phyloP scores from a whole-genome alignment of 2,888 invertebrate species.

The Crocallis elinguaria region DNA sequence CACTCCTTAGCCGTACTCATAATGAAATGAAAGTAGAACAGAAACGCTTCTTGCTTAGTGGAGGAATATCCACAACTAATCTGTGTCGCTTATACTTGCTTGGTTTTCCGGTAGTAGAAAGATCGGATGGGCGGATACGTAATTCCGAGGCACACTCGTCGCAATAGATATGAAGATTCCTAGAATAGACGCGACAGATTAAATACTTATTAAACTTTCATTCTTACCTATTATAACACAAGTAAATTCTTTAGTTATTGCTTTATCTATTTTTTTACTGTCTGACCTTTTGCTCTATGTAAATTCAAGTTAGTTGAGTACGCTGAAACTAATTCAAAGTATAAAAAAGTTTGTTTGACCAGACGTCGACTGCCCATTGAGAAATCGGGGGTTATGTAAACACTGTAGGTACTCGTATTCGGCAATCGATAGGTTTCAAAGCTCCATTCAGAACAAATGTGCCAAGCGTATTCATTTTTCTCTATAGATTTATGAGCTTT shows the following conservation, averaged over 20 bases:
- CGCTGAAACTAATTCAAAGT: not conserved
- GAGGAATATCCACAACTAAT: too few species aligned
- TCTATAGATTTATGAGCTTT: conserved; percentile 16
- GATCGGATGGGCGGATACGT: too few species aligned
- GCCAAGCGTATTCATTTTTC: conserved; percentile 16
- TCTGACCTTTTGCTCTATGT: not conserved
- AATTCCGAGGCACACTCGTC: too few species aligned
- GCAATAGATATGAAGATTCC: too few species aligned
- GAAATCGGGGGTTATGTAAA: not conserved
- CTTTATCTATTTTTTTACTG: not conserved
- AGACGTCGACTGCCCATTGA: not conserved
- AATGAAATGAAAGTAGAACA: too few species aligned
- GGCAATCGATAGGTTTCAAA: conserved; percentile 7
- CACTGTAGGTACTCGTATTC: conserved; percentile 1
- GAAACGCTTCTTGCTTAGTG: too few species aligned
- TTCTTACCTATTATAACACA: not conserved
- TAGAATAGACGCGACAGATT: too few species aligned
- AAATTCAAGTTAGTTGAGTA: not conserved
- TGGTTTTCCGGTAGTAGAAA: too few species aligned
- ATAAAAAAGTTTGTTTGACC: not conserved
- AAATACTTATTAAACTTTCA: not conserved
- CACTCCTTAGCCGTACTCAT: too few species aligned
- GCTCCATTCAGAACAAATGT: conserved; percentile 15
- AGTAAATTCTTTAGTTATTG: not conserved
- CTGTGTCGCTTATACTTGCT: too few species aligned